Conservation (phyloP, 2,113 vertebrate species). For the Campylomormyrus numenius region DNA sequence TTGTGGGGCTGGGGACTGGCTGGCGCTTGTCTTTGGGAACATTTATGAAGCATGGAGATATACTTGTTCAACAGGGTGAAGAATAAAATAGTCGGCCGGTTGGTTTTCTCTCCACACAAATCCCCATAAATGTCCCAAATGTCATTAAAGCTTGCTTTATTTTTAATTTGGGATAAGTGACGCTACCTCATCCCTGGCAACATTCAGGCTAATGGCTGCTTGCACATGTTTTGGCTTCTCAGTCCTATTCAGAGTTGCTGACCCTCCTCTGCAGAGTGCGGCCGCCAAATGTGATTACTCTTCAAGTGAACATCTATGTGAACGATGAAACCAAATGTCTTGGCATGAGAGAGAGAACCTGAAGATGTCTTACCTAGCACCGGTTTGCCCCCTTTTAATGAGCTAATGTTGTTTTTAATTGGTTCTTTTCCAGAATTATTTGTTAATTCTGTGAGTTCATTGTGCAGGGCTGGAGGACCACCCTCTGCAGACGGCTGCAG, state of each 20-base stretch:
- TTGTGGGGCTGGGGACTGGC: not conserved
- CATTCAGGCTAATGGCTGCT: not conserved
- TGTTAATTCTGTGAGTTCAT: not conserved
- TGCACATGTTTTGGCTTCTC: not conserved
- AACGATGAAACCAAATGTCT: not conserved
- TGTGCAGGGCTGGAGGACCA: not conserved
- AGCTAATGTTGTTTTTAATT: not conserved
- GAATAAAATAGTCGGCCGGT: not conserved
- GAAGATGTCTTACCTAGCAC: not conserved
- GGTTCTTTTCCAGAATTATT: not conserved
- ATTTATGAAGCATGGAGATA: not conserved
- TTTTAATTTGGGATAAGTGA: not conserved
- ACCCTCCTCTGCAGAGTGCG: not conserved
- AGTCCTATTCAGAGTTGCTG: not conserved
- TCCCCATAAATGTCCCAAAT: conserved; percentile 4
- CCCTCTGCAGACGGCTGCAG: not conserved
- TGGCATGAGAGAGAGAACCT: not conserved
- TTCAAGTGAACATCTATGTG: not conserved
- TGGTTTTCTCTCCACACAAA: conserved; percentile 5
- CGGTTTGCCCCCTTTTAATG: not conserved
- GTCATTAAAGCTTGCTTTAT: conserved; percentile 15
- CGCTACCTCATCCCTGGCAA: not conserved
- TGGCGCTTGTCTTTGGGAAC: not conserved
- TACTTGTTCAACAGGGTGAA: not conserved
- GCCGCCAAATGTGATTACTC: not conserved